Conservation (phyloP, 2,797 vertebrate species). For the Echiichthys vipera region DNA sequence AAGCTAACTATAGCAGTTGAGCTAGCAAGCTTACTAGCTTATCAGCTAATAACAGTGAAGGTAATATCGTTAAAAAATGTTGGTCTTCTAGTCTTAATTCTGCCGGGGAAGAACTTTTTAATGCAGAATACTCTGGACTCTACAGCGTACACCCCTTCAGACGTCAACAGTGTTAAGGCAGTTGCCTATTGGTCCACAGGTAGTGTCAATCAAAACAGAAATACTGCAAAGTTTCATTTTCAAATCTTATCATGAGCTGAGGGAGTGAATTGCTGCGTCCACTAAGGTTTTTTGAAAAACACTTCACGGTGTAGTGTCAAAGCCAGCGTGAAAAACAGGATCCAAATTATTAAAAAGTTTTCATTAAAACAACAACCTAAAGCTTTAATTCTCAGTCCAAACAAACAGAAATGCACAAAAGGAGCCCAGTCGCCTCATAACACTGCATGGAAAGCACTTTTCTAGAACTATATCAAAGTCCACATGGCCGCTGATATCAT, state of each 20-base stretch:
- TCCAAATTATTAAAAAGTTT: neutral
- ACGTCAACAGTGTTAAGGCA: too few relatives aligned
- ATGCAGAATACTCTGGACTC: neutral
- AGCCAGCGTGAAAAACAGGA: neutral
- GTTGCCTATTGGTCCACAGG: neutral
- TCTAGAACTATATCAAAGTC: neutral
- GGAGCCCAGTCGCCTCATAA: neutral
- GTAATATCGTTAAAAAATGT: neutral
- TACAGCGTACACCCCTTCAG: neutral
- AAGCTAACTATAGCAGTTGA: neutral
- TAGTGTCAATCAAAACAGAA: neutral
- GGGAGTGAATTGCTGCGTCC: neutral
- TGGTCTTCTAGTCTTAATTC: neutral
- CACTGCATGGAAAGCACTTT: neutral
- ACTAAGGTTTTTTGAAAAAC: neutral
- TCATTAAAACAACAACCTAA: neutral
- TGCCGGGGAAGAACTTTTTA: neutral
- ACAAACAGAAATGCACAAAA: neutral
- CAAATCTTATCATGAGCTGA: neutral
- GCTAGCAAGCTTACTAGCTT: neutral
- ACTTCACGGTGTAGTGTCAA: neutral
- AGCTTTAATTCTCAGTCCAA: neutral
- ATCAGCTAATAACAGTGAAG: neutral
- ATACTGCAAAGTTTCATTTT: neutral
- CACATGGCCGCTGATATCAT: neutral